phyloP scores from a whole-genome alignment of 2,113 vertebrate species.

The Syrmaticus mikado region DNA sequence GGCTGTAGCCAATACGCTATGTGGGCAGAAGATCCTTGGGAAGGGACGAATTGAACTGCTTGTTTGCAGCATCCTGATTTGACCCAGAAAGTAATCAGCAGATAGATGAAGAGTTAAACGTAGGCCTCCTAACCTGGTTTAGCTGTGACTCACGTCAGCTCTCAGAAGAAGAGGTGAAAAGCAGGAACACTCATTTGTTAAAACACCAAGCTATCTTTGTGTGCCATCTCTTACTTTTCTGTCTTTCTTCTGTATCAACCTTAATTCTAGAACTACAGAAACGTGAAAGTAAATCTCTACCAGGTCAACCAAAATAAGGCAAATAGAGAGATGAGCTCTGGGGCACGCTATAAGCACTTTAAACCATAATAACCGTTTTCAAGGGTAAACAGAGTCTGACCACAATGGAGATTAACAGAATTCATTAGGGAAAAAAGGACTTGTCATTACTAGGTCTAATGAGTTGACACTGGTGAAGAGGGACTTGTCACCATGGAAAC shows the following conservation, averaged over 20 bases:
- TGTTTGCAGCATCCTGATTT: background rate
- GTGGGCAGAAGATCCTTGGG: background rate
- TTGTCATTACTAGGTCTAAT: background rate
- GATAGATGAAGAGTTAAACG: background rate
- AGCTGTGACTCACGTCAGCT: background rate
- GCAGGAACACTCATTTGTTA: background rate
- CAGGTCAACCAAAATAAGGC: background rate
- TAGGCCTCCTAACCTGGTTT: background rate
- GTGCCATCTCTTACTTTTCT: background rate
- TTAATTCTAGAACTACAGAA: background rate
- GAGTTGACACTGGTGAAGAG: background rate
- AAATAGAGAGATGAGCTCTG: background rate
- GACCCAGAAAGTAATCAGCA: background rate
- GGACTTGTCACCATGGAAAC: background rate
- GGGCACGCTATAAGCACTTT: background rate
- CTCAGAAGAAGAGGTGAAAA: background rate
- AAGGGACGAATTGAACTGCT: background rate
- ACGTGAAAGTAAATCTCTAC: background rate
- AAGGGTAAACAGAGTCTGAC: background rate
- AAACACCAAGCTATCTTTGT: background rate
- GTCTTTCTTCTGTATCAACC: background rate
- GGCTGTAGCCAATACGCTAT: accelerated
- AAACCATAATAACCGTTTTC: background rate
- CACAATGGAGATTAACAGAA: background rate
- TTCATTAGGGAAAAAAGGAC: background rate